Percentiles rank a stretch among this genome's conserved stretches.
Conservation (phyloP, 1,140 invertebrate genomes). For the Drosophila triauraria region DNA sequence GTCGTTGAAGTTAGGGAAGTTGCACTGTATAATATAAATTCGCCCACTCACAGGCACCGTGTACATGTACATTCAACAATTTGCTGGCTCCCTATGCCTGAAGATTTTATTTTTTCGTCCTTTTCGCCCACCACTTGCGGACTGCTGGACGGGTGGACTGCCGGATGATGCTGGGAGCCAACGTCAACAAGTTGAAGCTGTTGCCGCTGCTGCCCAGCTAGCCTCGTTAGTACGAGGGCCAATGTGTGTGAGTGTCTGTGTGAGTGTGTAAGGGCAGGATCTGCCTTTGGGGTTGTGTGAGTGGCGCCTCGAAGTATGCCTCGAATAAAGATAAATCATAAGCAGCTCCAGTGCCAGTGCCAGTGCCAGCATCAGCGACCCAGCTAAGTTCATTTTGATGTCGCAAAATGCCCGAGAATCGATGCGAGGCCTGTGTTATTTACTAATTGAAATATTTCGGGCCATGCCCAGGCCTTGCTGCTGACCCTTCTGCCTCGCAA, state of each 20-base stretch:
- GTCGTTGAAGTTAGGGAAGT: neutral
- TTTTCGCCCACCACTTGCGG: constrained; percentile 68
- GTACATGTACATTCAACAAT: constrained; percentile 77
- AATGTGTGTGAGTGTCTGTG: constrained; percentile 6
- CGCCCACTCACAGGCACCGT: constrained; percentile 45
- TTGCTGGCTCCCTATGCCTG: constrained; percentile 75
- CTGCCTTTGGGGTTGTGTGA: constrained; percentile 4
- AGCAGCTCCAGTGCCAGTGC: constrained; percentile 1
- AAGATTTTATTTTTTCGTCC: constrained; percentile 56
- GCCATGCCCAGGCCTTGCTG: neutral
- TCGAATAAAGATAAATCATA: constrained; percentile 53
- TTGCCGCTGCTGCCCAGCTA: constrained; percentile 64
- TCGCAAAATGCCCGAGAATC: constrained; percentile 33
- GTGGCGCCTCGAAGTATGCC: constrained; percentile 39
- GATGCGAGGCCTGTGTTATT: constrained; percentile 22
- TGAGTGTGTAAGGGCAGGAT: neutral
- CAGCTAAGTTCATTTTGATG: constrained; percentile 48
- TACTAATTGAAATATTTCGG: constrained; percentile 45
- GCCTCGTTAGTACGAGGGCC: constrained; percentile 31
- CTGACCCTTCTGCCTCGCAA: constrained; percentile 37
- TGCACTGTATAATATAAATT: constrained; percentile 52
- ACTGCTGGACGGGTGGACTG: constrained; percentile 17
- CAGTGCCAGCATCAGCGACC: constrained; percentile 2
- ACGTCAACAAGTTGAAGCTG: constrained; percentile 82
- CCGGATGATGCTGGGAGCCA: constrained; percentile 54